These are phyloP conservation scores for Rhyacophila brunnea DNA, from an alignment of 1,140 invertebrate species.

Conservation along the genomic window DNA sequence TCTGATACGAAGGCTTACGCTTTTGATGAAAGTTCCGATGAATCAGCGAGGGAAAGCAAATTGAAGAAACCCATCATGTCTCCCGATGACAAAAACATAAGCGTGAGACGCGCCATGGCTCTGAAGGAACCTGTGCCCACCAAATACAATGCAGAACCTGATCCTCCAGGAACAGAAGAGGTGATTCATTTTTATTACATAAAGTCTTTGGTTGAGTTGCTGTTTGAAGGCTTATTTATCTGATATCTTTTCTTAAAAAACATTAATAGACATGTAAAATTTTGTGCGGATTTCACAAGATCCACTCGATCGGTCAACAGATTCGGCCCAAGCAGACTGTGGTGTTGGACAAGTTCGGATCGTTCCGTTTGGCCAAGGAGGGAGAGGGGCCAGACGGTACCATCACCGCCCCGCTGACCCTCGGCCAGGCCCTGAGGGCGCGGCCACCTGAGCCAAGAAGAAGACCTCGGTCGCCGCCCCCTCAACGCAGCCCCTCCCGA, in stretches of 20 bases:
- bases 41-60: conserved; percentile 45
- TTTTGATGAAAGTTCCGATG: conserved; percentile 54
- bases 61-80: conserved; percentile 26
- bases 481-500: conserved; percentile 45
- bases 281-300: too few relatives aligned
- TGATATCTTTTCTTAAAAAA: too few relatives aligned
- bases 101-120: conserved; percentile 58
- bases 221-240: too few relatives aligned
- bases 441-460: conserved; percentile 52
- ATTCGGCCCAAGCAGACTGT: conserved; percentile 44
- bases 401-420: conserved; percentile 37
- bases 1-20: conserved; percentile 48
- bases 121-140: conserved; percentile 54
- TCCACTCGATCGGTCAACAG: background rate
- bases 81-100: conserved; percentile 54
- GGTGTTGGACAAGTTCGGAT: conserved; percentile 67
- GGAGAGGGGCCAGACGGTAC: conserved; percentile 46
- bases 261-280: background rate
- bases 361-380: conserved; percentile 58
- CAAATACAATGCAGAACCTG: conserved; percentile 40
- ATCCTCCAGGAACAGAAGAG: conserved; percentile 50
- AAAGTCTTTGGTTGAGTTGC: too few relatives aligned
- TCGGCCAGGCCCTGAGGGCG: conserved; percentile 41
- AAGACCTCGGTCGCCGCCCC: conserved; percentile 41
- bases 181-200: conserved; percentile 7